Conservation (phyloP, 30 jellyfish, hydroid and myxozoan genomes). For the Clytia hemisphaerica region DNA sequence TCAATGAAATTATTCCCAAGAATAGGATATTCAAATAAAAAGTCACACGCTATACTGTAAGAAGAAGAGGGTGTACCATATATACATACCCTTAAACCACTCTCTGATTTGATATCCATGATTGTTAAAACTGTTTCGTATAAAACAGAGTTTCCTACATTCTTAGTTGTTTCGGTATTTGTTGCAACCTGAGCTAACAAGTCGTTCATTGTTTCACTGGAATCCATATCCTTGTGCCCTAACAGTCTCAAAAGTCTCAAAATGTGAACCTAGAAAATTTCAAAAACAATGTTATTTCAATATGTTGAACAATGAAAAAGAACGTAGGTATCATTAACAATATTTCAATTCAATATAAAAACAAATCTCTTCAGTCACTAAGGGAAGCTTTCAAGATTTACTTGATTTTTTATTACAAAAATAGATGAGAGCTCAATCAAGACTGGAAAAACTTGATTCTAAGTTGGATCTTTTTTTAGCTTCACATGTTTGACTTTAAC, state of each 20-base stretch:
- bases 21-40: neutral
- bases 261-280: slow-evolving; percentile 59
- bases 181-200: slow-evolving; percentile 99
- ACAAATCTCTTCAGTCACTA: too few relatives aligned
- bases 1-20: too few relatives aligned
- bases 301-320: neutral
- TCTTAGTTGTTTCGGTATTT: slow-evolving; percentile 89
- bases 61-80: neutral
- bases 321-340: neutral
- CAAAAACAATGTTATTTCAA: neutral
- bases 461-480: neutral
- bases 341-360: too few relatives aligned
- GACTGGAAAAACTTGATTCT: neutral
- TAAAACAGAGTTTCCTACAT: slow-evolving; percentile 93
- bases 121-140: slow-evolving; percentile 94
- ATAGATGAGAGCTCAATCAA: too few relatives aligned
- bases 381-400: too few relatives aligned
- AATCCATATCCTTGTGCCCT: slow-evolving; percentile 78
- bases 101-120: slow-evolving; percentile 98
- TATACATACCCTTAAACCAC: slow-evolving; percentile 92
- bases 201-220: slow-evolving; percentile 94
- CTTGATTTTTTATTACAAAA: too few relatives aligned
- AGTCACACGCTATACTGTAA: neutral
- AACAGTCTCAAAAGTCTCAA: slow-evolving; percentile 78
- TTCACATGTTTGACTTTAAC: neutral